Evolutionary conservation across 2,888 invertebrate species (phyloP).

Genomic region (Tholera decimalis): DNA sequence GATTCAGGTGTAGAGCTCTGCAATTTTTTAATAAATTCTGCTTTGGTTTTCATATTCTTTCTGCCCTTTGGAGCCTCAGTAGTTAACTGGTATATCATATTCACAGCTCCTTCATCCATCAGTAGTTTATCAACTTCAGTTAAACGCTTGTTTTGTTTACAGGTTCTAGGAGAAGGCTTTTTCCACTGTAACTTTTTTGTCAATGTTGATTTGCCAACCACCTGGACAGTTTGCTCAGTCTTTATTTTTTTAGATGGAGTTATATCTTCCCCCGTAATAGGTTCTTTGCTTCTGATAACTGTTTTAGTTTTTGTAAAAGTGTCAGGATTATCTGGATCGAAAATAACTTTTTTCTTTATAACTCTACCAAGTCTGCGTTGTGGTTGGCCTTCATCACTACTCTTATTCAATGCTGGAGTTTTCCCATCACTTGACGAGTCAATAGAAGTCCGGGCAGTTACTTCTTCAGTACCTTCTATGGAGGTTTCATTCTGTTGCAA

Average conservation of each 20-base stretch:
- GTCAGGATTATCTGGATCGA: slow-evolving; percentile 93
- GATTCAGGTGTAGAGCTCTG: slow-evolving; percentile 87
- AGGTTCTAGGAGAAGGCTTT: slow-evolving; percentile 85
- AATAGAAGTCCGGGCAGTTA: slow-evolving; percentile 65
- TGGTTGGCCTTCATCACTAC: slow-evolving; percentile 79
- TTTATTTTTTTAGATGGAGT: slow-evolving; percentile 77
- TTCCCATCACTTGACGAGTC: slow-evolving; percentile 76
- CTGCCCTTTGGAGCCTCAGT: slow-evolving; percentile 88
- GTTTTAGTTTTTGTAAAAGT: slow-evolving; percentile 87
- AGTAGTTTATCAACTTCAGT: slow-evolving; percentile 95
- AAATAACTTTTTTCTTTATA: slow-evolving; percentile 94
- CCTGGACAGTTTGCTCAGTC: slow-evolving; percentile 71
- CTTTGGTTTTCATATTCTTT: slow-evolving; percentile 89
- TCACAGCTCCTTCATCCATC: slow-evolving; percentile 97
- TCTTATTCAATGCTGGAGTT: slow-evolving; percentile 70
- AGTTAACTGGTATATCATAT: slow-evolving; percentile 96
- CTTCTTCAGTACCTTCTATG: slow-evolving; percentile 61
- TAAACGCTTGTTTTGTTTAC: slow-evolving; percentile 90
- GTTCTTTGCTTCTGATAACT: slow-evolving; percentile 76
- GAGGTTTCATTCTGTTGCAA: slow-evolving; percentile 67
- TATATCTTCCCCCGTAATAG: slow-evolving; percentile 72
- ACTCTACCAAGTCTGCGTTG: slow-evolving; percentile 89
- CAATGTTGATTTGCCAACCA: slow-evolving; percentile 81
- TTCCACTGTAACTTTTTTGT: slow-evolving; percentile 85
- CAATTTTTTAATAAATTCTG: slow-evolving; percentile 92